Evolutionary conservation across 2,888 invertebrate genomes (phyloP), one percentile per base, ranked within the genome.

Genomic region (Yponomeuta plumbellus): DNA sequence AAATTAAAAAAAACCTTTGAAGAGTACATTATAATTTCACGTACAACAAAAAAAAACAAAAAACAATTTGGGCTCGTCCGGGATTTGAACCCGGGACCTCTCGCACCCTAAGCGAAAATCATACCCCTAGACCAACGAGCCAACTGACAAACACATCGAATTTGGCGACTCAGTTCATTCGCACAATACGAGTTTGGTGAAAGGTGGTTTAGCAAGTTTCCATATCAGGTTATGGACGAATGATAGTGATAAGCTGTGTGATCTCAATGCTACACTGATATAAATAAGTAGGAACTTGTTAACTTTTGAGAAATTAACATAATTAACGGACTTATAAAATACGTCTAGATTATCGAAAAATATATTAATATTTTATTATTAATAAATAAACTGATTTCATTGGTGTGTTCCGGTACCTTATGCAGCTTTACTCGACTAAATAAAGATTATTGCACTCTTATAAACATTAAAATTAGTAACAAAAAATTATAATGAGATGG

Each of bases 121-220:
- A 92, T 91, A 91, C 91, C 91, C 89, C 91, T 91, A 91, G 91
- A 91, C 91, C 91, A 92, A 92, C 90, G 91, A 91, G 91, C 90
- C 91, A 34, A 34, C 58, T 65, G 58, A 34, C n/a, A 17, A 20
- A 11, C 1, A 0, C 3, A 8, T 11, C 64, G 64, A 64, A 64
- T 39, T 26, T 64, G 22, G 64, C 13, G 17, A 57, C 26, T 20
- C 11, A 2, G 57, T 23, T 57, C 56, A 44, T 63, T 20, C 40
- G 22, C 63, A 2, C 11, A 58, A 44, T 22, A 44, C 22, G 63
- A 61, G 23, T 22, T 44, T 40, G 20, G 63, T 63, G 63, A 63
- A 63, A 63, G 63, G 63, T 39, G 58, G 21, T 44, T 26, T 40
- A 13, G 44, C n/a, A 11, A 1, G 61, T 34, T 34, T 61, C 23